A percentile compares a stretch with the other conserved stretches of the same genome.
phyloP scores from a whole-genome alignment of 2,888 invertebrate species.

The Epistrophe eligans region DNA sequence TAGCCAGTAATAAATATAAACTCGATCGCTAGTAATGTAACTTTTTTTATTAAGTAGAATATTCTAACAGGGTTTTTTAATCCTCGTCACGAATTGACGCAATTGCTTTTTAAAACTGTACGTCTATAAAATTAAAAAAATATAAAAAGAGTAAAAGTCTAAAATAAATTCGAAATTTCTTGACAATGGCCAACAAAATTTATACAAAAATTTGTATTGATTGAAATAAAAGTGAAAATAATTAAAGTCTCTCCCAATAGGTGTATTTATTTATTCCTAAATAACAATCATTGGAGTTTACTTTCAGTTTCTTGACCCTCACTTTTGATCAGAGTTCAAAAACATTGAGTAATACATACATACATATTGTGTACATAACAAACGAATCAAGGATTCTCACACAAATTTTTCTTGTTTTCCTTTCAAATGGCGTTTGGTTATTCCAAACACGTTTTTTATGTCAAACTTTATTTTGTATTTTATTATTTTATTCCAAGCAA shows the following conservation, averaged over 20 bases:
- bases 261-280: neutral
- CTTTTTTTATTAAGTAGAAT: too few species aligned
- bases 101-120: too few species aligned
- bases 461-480: neutral
- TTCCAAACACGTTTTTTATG: conserved; percentile 4
- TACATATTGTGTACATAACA: neutral
- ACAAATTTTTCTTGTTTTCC: neutral
- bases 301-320: neutral
- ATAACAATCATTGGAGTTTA: neutral
- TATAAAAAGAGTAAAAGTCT: too few species aligned
- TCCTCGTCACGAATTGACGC: too few species aligned
- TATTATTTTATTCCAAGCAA: neutral
- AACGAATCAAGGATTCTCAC: neutral
- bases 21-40: too few species aligned
- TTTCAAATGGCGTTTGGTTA: neutral
- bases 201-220: neutral
- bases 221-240: too few species aligned
- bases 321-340: conserved; percentile 1
- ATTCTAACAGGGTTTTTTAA: too few species aligned
- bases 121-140: too few species aligned
- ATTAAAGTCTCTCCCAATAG: neutral
- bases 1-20: too few species aligned
- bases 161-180: too few species aligned
- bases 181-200: too few species aligned
- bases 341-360: neutral